Percentiles rank a stretch among this genome's conserved stretches.
phyloP scores from a whole-genome alignment of 1,140 invertebrate species.

The Dreissena polymorpha region DNA sequence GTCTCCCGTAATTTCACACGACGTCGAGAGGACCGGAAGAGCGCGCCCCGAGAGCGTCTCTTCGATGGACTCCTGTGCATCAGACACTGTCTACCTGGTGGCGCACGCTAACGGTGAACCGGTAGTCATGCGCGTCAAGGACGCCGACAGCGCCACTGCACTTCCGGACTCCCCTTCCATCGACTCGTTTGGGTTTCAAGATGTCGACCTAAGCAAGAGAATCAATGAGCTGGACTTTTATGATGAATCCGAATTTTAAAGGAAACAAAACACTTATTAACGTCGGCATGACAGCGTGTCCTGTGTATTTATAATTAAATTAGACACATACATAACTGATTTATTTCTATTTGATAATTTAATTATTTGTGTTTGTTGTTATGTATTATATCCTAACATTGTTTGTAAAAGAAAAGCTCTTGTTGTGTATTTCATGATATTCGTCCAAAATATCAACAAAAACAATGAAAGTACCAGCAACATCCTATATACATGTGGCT shows the following conservation, averaged over 20 bases:
- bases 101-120: conserved; percentile 4
- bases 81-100: conserved; percentile 25
- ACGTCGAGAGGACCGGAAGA: not conserved
- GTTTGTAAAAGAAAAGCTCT: too few species aligned
- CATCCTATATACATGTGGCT: too few species aligned
- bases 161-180: conserved; percentile 23
- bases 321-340: too few species aligned
- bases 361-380: too few species aligned
- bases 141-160: conserved; percentile 1
- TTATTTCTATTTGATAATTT: too few species aligned
- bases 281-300: too few species aligned
- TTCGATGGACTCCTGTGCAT: not conserved
- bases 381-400: too few species aligned
- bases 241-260: not conserved
- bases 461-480: too few species aligned
- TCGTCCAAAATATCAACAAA: too few species aligned
- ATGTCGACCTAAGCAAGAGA: conserved; percentile 28
- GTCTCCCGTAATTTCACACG: not conserved
- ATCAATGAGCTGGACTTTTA: conserved; percentile 34
- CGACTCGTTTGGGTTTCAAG: conserved; percentile 43
- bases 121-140: conserved; percentile 7
- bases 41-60: not conserved
- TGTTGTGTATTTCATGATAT: too few species aligned
- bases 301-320: too few species aligned
- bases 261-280: too few species aligned